Conservation (phyloP, 2,113 vertebrate species). For the Halichoerus grypus region DNA sequence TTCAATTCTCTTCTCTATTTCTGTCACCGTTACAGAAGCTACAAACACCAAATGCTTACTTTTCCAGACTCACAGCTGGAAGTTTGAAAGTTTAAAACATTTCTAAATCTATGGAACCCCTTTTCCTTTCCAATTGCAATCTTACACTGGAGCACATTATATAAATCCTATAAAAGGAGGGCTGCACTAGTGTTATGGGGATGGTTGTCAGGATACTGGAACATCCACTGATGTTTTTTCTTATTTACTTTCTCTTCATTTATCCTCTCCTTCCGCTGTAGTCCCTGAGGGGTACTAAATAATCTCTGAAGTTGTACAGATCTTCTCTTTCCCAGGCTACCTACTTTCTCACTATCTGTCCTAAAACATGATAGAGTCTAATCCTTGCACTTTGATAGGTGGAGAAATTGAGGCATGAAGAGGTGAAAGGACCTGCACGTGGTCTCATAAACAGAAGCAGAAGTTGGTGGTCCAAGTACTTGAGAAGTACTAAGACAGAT, state of each 20-base stretch:
- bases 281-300: background rate
- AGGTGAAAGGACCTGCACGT: background rate
- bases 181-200: background rate
- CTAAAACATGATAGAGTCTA: slow-evolving; percentile 21
- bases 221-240: background rate
- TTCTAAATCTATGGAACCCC: slow-evolving; percentile 31
- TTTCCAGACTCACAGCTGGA: slow-evolving; percentile 39
- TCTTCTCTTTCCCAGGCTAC: slow-evolving; percentile 18
- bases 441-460: slow-evolving; percentile 45
- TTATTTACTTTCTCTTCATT: slow-evolving; percentile 19
- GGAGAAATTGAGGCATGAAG: background rate
- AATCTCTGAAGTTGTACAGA: background rate
- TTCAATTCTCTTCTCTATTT: slow-evolving; percentile 55
- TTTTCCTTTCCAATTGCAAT: slow-evolving; percentile 38
- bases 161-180: slow-evolving; percentile 13
- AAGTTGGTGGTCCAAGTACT: background rate
- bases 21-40: slow-evolving; percentile 46
- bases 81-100: slow-evolving; percentile 46
- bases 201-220: slow-evolving; percentile 10
- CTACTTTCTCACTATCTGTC: background rate
- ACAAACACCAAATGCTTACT: slow-evolving; percentile 34
- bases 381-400: background rate
- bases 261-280: background rate
- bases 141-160: background rate
- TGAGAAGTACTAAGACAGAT: background rate